Evolutionary conservation across 2,113 vertebrate genomes (phyloP), one percentile per base, ranked within the genome.

Genomic region (Hippopotamus amphibius): DNA sequence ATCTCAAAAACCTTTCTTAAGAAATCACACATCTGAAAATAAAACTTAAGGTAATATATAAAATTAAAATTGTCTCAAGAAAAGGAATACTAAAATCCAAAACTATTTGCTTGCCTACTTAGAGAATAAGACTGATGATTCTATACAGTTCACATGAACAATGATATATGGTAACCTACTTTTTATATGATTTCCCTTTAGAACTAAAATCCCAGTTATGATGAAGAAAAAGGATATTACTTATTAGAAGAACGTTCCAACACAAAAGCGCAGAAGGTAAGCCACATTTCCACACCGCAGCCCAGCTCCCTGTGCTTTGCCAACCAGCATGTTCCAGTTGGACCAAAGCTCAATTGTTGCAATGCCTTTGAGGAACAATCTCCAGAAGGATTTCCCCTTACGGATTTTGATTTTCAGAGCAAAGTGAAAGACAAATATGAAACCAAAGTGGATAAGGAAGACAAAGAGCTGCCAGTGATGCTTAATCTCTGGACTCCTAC

Each of bases 171-270:
- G 92, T 98, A 99, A 97, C 98, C 98, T 98, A 98, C 97, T 98
- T 98, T 98, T 97, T 84, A 48, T 59, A 17, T 96, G 87, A 98
- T 98, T 98, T 98, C 98, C 98, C 98, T 97, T 98, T 97, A 98
- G 98, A 98, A 97, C 97, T 98, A 93, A 98, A 98, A 95, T 98
- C 96, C 97, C 94, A 97, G 97, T 95, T 96, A 89, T 69, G 90
- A 93, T 76, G 87, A 93, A 94, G 95, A 98, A 97, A 97, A 98
- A 88, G 41, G 2, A 97, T 98, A 95, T 93, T 97, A 71, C 88
- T 81, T 96, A 94, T 97, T 79, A 81, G 94, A 97, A 79, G 97
- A 92, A 50, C 7, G 57, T 81, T 95, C 79, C 48, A 55, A 69
- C 26, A 94, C 72, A 65, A 81, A 55, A 97, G 91, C 17, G 88